phyloP scores from a whole-genome alignment of 1,140 invertebrate species.

The Armadillidium nasatum region DNA sequence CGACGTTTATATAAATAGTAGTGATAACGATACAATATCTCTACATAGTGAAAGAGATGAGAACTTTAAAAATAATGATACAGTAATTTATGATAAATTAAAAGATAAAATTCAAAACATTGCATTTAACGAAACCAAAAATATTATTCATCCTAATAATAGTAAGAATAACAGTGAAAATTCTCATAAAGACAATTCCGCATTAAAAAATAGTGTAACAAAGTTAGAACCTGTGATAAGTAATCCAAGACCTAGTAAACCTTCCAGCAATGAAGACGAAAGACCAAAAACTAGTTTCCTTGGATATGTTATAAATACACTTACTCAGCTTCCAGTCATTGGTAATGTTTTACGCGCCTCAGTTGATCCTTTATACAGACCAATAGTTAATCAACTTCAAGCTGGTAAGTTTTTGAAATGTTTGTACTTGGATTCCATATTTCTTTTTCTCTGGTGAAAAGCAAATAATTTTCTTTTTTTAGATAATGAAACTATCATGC shows the following conservation, averaged over 20 bases:
- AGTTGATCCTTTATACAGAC: conserved; percentile 38
- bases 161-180: background rate
- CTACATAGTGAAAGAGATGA: background rate
- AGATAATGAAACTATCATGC: background rate
- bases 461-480: background rate
- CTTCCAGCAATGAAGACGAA: background rate
- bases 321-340: conserved; percentile 28
- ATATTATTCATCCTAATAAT: background rate
- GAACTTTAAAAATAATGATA: background rate
- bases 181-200: no score
- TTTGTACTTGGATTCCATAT: no score
- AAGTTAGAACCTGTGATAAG: no score
- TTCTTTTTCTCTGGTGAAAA: no score
- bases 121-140: background rate
- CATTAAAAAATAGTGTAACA: no score
- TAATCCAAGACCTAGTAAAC: no score
- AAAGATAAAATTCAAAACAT: background rate
- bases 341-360: conserved; percentile 35
- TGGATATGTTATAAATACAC: background rate
- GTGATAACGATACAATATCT: background rate
- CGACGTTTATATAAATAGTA: background rate
- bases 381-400: conserved; percentile 30
- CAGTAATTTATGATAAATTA: background rate
- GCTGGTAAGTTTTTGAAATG: background rate
- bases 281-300: background rate